Percentiles rank a stretch among this genome's conserved stretches.
phyloP scores from a whole-genome alignment of 2,113 vertebrate species.

The Dunckerocampus dactyliophorus region DNA sequence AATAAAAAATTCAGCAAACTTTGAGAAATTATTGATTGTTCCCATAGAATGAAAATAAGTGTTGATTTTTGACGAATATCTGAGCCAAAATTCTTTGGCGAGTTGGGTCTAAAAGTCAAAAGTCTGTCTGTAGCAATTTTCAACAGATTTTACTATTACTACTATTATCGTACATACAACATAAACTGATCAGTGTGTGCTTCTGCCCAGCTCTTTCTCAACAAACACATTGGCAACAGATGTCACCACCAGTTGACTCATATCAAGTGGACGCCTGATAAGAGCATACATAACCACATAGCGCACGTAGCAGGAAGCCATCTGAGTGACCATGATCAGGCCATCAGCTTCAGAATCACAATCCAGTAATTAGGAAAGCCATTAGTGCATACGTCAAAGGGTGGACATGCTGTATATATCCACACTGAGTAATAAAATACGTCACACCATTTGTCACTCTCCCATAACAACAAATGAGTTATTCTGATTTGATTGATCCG shows the following conservation, averaged over 20 bases:
- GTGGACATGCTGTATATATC: not conserved
- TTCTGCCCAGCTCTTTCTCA: not conserved
- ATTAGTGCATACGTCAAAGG: not conserved
- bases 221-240: constrained; percentile 2
- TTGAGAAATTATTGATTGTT: no score
- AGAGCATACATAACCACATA: not conserved
- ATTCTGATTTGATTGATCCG: not conserved
- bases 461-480: not conserved
- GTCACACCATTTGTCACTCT: not conserved
- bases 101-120: not conserved
- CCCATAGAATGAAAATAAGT: no score
- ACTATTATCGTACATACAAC: not conserved
- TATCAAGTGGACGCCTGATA: not conserved
- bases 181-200: not conserved
- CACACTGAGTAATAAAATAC: not conserved
- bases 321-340: not conserved
- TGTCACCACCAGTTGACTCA: not conserved
- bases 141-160: not conserved
- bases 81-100: not conserved
- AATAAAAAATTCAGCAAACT: no score
- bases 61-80: not conserved
- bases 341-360: not conserved
- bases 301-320: constrained; percentile 2
- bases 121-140: not conserved
- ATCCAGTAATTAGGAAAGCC: not conserved